These are phyloP conservation scores for Choreutis nemorana DNA, from an alignment of 2,888 invertebrate species.

Conservation along the genomic window DNA sequence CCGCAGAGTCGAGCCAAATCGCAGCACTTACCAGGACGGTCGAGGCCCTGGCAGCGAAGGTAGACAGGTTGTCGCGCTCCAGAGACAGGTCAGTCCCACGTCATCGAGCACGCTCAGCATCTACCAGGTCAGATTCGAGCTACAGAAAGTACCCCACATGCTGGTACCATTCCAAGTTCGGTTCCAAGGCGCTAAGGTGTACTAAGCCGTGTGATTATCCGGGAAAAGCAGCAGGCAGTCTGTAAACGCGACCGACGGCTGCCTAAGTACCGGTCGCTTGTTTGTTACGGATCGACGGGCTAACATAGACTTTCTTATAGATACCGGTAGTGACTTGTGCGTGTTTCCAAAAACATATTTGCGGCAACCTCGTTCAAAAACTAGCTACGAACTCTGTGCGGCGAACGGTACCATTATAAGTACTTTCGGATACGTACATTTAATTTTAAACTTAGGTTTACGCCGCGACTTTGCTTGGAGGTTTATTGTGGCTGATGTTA, in stretches of 20 bases:
- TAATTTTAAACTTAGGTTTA: slow-evolving; percentile 14
- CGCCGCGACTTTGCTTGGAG: slow-evolving; percentile 15
- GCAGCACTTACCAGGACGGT: too few species aligned
- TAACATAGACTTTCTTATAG: slow-evolving; percentile 5
- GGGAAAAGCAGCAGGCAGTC: slow-evolving; percentile 7
- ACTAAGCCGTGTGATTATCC: slow-evolving; percentile 3
- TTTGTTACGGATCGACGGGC: slow-evolving; percentile 6
- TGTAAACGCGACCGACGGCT: slow-evolving; percentile 5
- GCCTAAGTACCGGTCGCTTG: slow-evolving; percentile 3
- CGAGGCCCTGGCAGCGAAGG: too few species aligned
- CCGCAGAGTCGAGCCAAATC: too few species aligned
- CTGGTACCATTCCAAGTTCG: slow-evolving; percentile 5
- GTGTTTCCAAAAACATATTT: too few species aligned
- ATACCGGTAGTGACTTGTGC: slow-evolving; percentile 10
- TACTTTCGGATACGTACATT: slow-evolving; percentile 13
- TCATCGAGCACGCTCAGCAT: too few species aligned
- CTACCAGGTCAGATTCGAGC: too few species aligned
- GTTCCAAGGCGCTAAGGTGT: slow-evolving; percentile 2
- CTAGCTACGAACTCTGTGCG: slow-evolving; percentile 10
- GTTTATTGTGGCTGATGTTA: slow-evolving; percentile 17
- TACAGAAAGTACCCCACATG: too few species aligned
- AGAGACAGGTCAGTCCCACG: too few species aligned
- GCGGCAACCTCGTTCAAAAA: slow-evolving; percentile 7
- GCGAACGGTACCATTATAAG: slow-evolving; percentile 15
- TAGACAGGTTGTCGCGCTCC: too few species aligned